Percentiles rank a stretch among this genome's conserved stretches.
phyloP scores from a whole-genome alignment of 2,797 vertebrate species.

The Triplophysa yarkandensis region DNA sequence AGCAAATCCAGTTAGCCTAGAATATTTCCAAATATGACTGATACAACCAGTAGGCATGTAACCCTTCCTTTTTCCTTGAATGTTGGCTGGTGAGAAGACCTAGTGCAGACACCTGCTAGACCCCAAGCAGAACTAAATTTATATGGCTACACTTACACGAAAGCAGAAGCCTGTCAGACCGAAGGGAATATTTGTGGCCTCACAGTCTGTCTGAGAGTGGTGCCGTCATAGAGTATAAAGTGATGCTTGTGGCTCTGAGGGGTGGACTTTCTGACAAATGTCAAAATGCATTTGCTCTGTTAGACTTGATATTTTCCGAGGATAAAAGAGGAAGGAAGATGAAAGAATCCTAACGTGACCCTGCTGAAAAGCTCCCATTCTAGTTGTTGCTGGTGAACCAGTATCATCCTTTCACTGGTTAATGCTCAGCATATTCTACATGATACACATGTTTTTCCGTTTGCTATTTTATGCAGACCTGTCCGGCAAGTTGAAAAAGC shows the following conservation, averaged over 20 bases:
- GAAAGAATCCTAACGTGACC: conserved; percentile 28
- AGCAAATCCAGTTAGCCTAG: neutral
- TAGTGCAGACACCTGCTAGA: conserved; percentile 48
- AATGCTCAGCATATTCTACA: conserved; percentile 3
- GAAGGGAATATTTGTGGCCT: conserved; percentile 38
- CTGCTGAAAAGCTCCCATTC: neutral
- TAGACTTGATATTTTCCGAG: conserved; percentile 60
- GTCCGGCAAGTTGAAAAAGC: conserved; percentile 44
- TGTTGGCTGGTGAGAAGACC: conserved; percentile 32
- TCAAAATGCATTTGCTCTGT: conserved; percentile 74
- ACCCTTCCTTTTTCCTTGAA: conserved; percentile 7
- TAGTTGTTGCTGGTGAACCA: neutral
- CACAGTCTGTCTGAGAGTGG: conserved; percentile 37
- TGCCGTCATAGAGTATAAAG: conserved; percentile 39
- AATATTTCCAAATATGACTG: conserved; percentile 5
- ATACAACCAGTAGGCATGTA: conserved; percentile 23
- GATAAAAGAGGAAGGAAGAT: conserved; percentile 44
- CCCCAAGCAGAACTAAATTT: conserved; percentile 49
- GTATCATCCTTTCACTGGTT: neutral
- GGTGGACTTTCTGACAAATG: conserved; percentile 65
- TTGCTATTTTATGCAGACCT: conserved; percentile 32
- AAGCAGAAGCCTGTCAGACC: conserved; percentile 25
- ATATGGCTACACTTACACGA: conserved; percentile 42
- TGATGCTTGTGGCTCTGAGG: conserved; percentile 41
- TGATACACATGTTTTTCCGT: conserved; percentile 1